These are phyloP conservation scores for Oryzias melastigma DNA, from an alignment of 2,113 vertebrate species.

Conservation along the genomic window DNA sequence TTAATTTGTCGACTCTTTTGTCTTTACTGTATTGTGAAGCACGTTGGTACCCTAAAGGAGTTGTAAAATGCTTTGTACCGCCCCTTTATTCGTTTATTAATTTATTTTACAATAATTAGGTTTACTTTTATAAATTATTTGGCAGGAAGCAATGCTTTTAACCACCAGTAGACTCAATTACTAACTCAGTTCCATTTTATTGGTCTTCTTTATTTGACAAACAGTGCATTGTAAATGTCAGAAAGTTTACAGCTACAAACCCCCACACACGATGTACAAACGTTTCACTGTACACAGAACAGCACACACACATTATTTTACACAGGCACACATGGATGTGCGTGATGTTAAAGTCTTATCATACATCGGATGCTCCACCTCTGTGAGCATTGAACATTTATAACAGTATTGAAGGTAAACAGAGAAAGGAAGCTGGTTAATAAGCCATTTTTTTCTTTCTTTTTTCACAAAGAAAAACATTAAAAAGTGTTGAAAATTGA, in stretches of 20 bases:
- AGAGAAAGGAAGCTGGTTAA: slow-evolving; percentile 48
- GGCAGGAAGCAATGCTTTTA: too few relatives aligned
- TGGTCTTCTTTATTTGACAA: slow-evolving; percentile 78
- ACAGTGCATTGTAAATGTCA: slow-evolving; percentile 77
- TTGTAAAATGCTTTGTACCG: too few relatives aligned
- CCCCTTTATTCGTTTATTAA: too few relatives aligned
- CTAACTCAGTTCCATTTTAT: slow-evolving; percentile 19
- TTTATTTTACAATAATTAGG: too few relatives aligned
- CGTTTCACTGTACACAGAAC: slow-evolving; percentile 73
- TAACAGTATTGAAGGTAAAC: slow-evolving; percentile 58
- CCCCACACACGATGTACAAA: slow-evolving; percentile 77
- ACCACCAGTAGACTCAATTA: not conserved
- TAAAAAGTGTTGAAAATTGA: slow-evolving; percentile 40
- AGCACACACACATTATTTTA: slow-evolving; percentile 31
- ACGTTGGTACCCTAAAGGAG: too few relatives aligned
- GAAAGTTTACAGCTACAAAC: slow-evolving; percentile 80
- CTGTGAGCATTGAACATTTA: slow-evolving; percentile 47
- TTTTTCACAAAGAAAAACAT: slow-evolving; percentile 26
- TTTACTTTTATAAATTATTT: too few relatives aligned
- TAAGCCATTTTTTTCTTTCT: slow-evolving; percentile 28
- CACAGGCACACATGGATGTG: slow-evolving; percentile 34
- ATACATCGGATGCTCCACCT: slow-evolving; percentile 53
- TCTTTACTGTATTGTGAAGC: too few relatives aligned
- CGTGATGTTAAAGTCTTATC: slow-evolving; percentile 63
- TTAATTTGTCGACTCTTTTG: too few relatives aligned